Base-by-base conservation (phyloP, 2,797 vertebrate species). In the Siniperca scherzeri region DNA sequence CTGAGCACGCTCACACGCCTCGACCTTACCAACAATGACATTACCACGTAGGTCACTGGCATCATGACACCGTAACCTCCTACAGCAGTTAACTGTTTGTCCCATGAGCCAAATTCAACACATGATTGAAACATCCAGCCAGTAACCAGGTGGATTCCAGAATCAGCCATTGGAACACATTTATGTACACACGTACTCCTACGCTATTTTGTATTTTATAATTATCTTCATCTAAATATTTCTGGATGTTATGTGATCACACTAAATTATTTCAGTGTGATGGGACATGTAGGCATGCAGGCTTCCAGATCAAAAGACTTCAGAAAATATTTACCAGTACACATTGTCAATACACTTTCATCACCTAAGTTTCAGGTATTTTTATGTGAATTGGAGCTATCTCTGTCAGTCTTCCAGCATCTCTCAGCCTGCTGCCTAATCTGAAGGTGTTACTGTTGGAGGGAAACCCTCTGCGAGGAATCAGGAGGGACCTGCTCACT, bases 391-490 rank as follows among this genome's bases (percentile, higher is more conserved):
- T 14, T 61, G 21, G 1, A 21, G 82, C 0, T 59, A 0, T 86
- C 7, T 83, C n/a, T 88, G 44, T 78, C 94, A 99, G 98, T 85
- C 90, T 99, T 78, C 98, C 98, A 21, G 96, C 91, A 27, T 93
- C 96, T 0, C 86, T 99, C 88, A 96, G 98, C 90, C 96, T 96
- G 80, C 95, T 99, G 87, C 95, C 96, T 46, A 95, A 96, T 53
- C 89, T 99, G 94, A 98, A 98, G 77, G 96, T 97, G 78, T 86
- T 99, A 76, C 92, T 97, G 1, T 60, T 99, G 78, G 98, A 99
- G 80, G 98, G 98, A 80, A 99, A 99, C 88, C 97, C 98, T 83
- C 85, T 99, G 91, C 96, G 98, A 91, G 92, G 97, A 36, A 97
- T 99, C 88, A 96, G 98, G 75, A 97, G 97, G 92, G 98, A 99